Percentiles rank a stretch among this genome's conserved stretches.
These are phyloP conservation scores for Dicrostonyx torquatus DNA, from an alignment of 2,797 vertebrate genomes.

Conservation along the genomic window DNA sequence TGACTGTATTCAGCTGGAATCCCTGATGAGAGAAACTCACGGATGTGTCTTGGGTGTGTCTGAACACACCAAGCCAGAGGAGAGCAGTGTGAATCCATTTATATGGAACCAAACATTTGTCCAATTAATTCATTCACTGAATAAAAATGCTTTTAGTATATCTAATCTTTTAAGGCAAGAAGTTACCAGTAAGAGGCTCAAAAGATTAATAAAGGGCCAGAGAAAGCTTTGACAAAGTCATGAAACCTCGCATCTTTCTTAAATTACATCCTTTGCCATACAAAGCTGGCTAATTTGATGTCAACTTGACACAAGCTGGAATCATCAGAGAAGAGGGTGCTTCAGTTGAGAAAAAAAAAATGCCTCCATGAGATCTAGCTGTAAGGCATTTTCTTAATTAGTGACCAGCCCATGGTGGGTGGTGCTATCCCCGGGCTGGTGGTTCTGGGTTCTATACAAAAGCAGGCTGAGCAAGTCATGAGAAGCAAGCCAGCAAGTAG, in stretches of 20 bases:
- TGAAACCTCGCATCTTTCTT: not conserved
- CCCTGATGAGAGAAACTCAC: not conserved
- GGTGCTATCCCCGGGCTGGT: not conserved
- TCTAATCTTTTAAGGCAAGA: not conserved
- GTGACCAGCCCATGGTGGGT: not conserved
- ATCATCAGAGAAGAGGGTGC: not conserved
- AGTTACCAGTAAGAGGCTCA: not conserved
- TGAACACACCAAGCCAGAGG: not conserved
- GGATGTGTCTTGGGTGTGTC: not conserved
- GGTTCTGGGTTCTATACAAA: not conserved
- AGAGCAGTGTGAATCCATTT: not conserved
- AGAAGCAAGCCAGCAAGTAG: not conserved
- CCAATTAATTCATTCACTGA: not conserved
- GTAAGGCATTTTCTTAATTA: not conserved
- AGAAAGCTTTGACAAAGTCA: not conserved
- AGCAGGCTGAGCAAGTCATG: not conserved
- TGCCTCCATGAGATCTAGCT: not conserved
- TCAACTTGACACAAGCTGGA: not conserved
- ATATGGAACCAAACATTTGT: not conserved
- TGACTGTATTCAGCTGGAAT: not conserved
- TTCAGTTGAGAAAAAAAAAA: not conserved
- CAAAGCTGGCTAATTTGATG: not conserved
- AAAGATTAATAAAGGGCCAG: not conserved
- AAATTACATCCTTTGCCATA: not conserved
- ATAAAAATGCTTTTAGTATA: not conserved